Base-by-base conservation (phyloP, 2,888 invertebrate genomes). In the Fissipunctia ypsillon region DNA sequence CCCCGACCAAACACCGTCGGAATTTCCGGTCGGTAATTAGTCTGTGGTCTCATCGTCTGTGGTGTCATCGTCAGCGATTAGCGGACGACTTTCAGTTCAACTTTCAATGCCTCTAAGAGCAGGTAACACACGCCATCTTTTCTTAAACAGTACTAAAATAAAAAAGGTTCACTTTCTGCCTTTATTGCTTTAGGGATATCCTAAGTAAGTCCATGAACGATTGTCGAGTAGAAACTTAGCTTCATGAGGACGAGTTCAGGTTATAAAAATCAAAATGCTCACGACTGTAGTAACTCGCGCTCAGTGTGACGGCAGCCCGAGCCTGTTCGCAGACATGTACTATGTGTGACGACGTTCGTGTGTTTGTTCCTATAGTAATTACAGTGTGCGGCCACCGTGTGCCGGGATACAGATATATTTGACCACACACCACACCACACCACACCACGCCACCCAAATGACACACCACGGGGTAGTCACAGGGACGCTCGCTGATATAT, bases 361-460 rank as follows among this genome's bases (percentile, higher is more conserved):
- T 65, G 50, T 72, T 65, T 78, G 54, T 65, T 72, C 48, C 14
- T 52, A 35, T 16, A 60, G 64, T 77, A 60, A 73, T 60, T 66
- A 78, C 54, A 38, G 35, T 25, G 72, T 52, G 78, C 38, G 22
- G 41, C 28, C 78, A n/a, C 45, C 31, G 25, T 19, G 31, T 19
- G 19, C 16, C 6, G 7, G 14, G 22, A 14, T 45, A 22, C 22
- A 4, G 45, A 45, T 72, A 22, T 59, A 52, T 71, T 43, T 63
- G 31, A 28, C 56, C 41, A 38, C 69, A 45, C 61, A 38, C 9
- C 35, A 52, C 52, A 25, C 25, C 41, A 28, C 63, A 28, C 56
- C 48, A 38, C 77, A 38, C 6, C 28, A 45, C 52, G 16, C 25
- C 41, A 28, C 25, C 52, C 38, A 65, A 28, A 25, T 38, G 45